A percentile compares a stretch with the other conserved stretches of the same genome.
Evolutionary conservation across 2,797 vertebrate genomes (phyloP).

Genomic region (Myotis findleyi): DNA sequence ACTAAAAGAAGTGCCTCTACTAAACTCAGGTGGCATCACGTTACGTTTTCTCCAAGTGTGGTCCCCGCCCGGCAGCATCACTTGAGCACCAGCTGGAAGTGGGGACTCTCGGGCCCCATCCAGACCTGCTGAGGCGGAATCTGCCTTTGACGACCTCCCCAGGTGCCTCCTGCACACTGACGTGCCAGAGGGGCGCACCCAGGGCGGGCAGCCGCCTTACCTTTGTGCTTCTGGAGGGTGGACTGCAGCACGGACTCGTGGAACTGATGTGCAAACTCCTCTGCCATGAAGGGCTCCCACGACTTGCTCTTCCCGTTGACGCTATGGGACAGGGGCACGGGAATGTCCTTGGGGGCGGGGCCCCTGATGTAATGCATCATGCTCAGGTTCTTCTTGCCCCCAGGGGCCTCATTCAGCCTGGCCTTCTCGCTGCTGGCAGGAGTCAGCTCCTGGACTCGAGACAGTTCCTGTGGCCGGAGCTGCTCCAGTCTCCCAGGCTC

Average conservation of each 20-base stretch:
- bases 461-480: constrained; percentile 89
- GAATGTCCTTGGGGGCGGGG: constrained; percentile 92
- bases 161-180: not conserved
- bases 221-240: constrained; percentile 98
- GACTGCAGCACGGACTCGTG: constrained; percentile 99
- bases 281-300: constrained; percentile 96
- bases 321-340: constrained; percentile 88
- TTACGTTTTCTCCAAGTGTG: not conserved
- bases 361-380: constrained; percentile 94
- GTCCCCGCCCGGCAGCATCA: accelerated
- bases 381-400: constrained; percentile 92
- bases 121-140: not conserved
- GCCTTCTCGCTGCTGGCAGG: constrained; percentile 88
- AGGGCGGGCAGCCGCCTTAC: constrained; percentile 73
- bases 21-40: too few species aligned
- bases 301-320: constrained; percentile 95
- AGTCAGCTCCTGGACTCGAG: constrained; percentile 86
- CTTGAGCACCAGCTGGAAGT: not conserved
- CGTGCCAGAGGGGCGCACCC: too few species aligned
- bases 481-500: constrained; percentile 90
- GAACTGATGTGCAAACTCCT: constrained; percentile 99
- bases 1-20: not conserved
- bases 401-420: constrained; percentile 87
- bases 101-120: not conserved
- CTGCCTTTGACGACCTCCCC: too few species aligned